A percentile compares a stretch with the other conserved stretches of the same genome.
These are phyloP conservation scores for Barypeithes pellucidus DNA, from an alignment of 2,888 invertebrate species.

Conservation along the genomic window DNA sequence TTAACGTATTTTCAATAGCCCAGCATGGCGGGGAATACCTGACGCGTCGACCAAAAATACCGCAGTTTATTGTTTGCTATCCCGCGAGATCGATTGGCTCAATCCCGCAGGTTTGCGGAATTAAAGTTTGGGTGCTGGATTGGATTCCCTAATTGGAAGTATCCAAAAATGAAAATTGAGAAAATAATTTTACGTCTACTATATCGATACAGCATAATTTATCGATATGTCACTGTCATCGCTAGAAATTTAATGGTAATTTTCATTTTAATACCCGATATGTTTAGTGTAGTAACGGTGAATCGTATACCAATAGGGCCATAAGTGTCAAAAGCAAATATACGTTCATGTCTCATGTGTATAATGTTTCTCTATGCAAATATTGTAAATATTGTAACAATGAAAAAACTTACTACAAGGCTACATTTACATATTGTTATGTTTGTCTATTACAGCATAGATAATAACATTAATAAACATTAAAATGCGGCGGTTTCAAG, in stretches of 20 bases:
- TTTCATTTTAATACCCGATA: slow-evolving; percentile 44
- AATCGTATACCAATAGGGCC: slow-evolving; percentile 24
- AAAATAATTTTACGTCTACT: too few relatives aligned
- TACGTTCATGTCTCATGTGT: slow-evolving; percentile 27
- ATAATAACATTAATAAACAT: slow-evolving; percentile 47
- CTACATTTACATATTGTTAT: slow-evolving; percentile 48
- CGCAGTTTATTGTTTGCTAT: too few relatives aligned
- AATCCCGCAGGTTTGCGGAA: too few relatives aligned
- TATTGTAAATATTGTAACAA: slow-evolving; percentile 36
- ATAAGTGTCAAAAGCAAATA: slow-evolving; percentile 43
- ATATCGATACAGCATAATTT: background rate
- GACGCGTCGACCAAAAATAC: too few relatives aligned
- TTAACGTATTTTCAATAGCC: too few relatives aligned
- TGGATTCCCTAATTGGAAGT: too few relatives aligned
- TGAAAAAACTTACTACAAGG: slow-evolving; percentile 44
- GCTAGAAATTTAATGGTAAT: slow-evolving; percentile 37
- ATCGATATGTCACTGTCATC: background rate
- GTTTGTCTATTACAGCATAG: slow-evolving; percentile 43
- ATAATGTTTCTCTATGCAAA: slow-evolving; percentile 40
- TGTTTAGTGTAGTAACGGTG: slow-evolving; percentile 35
- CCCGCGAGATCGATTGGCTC: too few relatives aligned
- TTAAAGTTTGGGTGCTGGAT: too few relatives aligned
- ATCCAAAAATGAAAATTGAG: too few relatives aligned
- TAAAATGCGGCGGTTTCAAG: slow-evolving; percentile 43
- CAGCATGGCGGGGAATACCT: too few relatives aligned